Conservation (phyloP, 2,888 invertebrate species). For the Octonoba sinensis region DNA sequence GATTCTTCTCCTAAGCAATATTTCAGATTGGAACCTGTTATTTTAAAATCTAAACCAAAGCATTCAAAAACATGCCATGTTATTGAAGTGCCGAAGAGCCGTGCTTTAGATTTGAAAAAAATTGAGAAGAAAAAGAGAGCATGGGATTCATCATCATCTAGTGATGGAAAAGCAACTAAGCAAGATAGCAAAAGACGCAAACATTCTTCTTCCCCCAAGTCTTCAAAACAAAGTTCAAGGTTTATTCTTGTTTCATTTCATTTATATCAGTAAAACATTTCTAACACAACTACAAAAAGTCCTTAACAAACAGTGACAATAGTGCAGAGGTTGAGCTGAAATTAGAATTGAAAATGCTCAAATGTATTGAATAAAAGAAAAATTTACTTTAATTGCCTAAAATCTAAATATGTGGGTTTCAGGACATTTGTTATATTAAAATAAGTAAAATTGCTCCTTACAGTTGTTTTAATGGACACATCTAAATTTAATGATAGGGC, state of each 20-base stretch:
- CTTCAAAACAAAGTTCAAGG: conserved; percentile 27
- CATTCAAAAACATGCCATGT: conserved; percentile 22
- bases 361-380: too few relatives aligned
- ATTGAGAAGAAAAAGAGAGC: conserved; percentile 44
- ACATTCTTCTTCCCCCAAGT: conserved; percentile 15
- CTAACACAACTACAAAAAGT: too few relatives aligned
- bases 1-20: conserved; percentile 53
- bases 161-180: conserved; percentile 16
- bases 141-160: conserved; percentile 22
- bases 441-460: too few relatives aligned
- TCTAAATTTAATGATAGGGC: too few relatives aligned
- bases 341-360: too few relatives aligned
- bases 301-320: too few relatives aligned
- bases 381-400: too few relatives aligned
- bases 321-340: too few relatives aligned
- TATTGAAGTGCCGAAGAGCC: conserved; percentile 44
- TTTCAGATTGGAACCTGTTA: conserved; percentile 50
- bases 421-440: too few relatives aligned
- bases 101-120: conserved; percentile 45
- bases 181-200: conserved; percentile 23
- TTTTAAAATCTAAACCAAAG: conserved; percentile 49
- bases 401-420: too few relatives aligned
- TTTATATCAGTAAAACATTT: not conserved
- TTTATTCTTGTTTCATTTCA: not conserved
- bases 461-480: too few relatives aligned